Conservation (phyloP, 2,113 vertebrate species). For the Sterna hirundo region DNA sequence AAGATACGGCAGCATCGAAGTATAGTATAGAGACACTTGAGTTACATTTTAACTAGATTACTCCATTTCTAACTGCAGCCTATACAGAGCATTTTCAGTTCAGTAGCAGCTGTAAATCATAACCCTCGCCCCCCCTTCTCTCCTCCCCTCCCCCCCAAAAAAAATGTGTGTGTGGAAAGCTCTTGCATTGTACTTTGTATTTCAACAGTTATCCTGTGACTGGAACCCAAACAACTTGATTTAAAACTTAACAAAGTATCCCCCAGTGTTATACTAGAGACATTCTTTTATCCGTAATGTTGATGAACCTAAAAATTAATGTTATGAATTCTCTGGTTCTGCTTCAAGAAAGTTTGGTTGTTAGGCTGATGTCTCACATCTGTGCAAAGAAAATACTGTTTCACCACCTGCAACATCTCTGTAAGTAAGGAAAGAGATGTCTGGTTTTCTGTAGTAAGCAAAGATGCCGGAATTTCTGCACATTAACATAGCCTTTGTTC, state of each 20-base stretch:
- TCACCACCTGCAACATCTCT: neutral
- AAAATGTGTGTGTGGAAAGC: neutral
- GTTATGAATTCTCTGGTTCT: neutral
- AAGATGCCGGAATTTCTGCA: neutral
- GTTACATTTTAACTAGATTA: neutral
- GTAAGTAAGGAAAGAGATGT: neutral
- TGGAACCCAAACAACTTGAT: neutral
- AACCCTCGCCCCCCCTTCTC: neutral
- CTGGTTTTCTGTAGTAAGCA: neutral
- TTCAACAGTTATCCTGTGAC: neutral
- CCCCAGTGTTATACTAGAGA: neutral
- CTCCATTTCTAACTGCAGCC: neutral
- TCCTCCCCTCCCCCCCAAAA: accelerated
- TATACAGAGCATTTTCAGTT: neutral
- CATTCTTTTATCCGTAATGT: neutral
- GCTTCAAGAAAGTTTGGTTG: neutral
- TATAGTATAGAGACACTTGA: neutral
- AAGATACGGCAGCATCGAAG: neutral
- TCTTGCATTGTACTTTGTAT: neutral
- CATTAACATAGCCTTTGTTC: neutral
- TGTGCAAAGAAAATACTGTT: neutral
- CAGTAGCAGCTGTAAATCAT: neutral
- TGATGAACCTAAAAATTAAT: neutral
- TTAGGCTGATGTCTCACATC: neutral
- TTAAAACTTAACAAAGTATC: neutral